These are phyloP conservation scores for Nothoprocta perdicaria DNA, from an alignment of 2,113 vertebrate genomes.

Conservation along the genomic window DNA sequence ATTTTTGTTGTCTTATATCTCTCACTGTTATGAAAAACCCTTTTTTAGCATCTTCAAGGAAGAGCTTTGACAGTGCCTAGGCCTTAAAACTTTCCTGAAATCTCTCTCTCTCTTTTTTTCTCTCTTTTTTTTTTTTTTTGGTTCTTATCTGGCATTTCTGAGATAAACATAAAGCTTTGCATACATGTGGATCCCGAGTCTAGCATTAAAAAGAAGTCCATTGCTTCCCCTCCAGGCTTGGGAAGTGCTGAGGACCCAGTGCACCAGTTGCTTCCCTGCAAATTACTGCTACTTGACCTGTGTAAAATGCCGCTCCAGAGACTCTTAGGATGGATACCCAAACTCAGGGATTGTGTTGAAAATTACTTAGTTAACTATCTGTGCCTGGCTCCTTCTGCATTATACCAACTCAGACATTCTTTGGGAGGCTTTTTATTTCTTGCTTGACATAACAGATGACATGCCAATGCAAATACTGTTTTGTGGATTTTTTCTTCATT, in stretches of 20 bases:
- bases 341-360: neutral
- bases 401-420: neutral
- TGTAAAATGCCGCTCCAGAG: neutral
- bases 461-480: neutral
- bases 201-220: neutral
- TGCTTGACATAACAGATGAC: neutral
- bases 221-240: neutral
- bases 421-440: neutral
- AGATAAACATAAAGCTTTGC: neutral
- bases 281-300: rapidly evolving
- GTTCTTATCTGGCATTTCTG: neutral
- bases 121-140: neutral
- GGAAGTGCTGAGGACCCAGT: neutral
- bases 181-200: neutral
- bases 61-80: neutral
- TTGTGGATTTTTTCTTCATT: neutral
- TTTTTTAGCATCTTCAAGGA: neutral
- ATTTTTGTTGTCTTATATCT: neutral
- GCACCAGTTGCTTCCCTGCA: neutral
- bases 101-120: no score
- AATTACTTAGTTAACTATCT: neutral
- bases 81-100: neutral
- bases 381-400: neutral
- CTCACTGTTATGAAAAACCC: neutral
- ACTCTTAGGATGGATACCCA: neutral